These are phyloP conservation scores for Mesitornis unicolor DNA, from an alignment of 2,113 vertebrate species.

Conservation along the genomic window DNA sequence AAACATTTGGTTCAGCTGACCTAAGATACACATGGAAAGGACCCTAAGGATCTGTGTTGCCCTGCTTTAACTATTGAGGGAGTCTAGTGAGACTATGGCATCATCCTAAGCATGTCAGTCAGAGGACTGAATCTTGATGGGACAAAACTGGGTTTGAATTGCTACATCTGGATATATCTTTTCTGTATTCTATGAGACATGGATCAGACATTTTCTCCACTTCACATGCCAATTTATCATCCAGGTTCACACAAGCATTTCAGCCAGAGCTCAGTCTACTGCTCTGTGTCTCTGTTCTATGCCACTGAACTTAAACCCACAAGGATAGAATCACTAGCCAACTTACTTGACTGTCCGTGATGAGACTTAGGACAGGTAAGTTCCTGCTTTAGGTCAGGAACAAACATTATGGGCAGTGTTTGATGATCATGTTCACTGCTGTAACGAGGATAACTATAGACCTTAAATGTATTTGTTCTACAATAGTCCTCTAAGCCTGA, in stretches of 20 bases:
- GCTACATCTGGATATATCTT: neutral
- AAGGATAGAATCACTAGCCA: neutral
- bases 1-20: neutral
- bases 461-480: neutral
- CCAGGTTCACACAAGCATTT: neutral
- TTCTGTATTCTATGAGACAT: neutral
- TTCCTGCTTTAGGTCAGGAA: neutral
- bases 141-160: neutral
- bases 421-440: neutral
- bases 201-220: neutral
- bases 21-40: neutral
- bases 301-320: neutral
- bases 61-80: neutral
- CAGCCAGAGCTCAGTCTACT: neutral
- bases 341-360: too few relatives aligned
- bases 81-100: neutral
- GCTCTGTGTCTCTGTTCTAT: neutral
- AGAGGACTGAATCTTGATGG: neutral
- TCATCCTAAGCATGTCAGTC: neutral
- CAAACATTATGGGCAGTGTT: neutral
- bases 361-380: neutral
- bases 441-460: neutral
- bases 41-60: neutral
- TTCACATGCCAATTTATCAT: neutral
- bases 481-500: neutral